Conservation (phyloP, 2,113 vertebrate genomes). For the Eubucco bourcierii region DNA sequence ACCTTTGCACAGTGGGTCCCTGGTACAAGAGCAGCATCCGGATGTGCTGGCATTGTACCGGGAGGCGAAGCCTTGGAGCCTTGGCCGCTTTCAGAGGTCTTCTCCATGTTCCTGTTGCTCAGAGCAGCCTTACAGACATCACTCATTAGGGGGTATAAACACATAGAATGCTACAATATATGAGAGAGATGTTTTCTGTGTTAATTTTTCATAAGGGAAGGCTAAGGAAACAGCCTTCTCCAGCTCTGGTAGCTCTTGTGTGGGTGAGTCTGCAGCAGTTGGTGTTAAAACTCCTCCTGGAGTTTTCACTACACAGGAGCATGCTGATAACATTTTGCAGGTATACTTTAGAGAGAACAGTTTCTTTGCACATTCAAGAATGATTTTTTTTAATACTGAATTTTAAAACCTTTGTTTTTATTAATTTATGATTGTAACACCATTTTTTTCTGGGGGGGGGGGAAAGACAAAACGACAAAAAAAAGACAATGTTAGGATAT, state of each 20-base stretch:
- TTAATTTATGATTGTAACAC: not conserved
- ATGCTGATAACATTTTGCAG: not conserved
- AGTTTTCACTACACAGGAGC: not conserved
- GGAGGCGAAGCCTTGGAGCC: not conserved
- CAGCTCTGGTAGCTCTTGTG: not conserved
- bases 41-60: accelerated
- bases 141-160: not conserved
- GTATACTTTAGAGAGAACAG: not conserved
- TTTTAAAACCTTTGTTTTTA: not conserved
- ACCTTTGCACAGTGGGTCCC: not conserved
- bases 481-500: constrained; percentile 17
- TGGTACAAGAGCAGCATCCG: accelerated
- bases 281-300: not conserved
- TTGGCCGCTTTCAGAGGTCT: not conserved
- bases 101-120: not conserved
- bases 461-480: not conserved
- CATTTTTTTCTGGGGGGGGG: no score
- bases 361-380: not conserved
- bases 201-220: constrained; percentile 6
- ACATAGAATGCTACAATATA: not conserved
- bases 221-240: not conserved
- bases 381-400: not conserved
- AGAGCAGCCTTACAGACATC: not conserved
- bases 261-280: not conserved
- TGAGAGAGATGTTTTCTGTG: not conserved